Percentiles rank a stretch among this genome's conserved stretches.
Evolutionary conservation across 2,113 vertebrate species (phyloP).

Genomic region (Scomber scombrus): DNA sequence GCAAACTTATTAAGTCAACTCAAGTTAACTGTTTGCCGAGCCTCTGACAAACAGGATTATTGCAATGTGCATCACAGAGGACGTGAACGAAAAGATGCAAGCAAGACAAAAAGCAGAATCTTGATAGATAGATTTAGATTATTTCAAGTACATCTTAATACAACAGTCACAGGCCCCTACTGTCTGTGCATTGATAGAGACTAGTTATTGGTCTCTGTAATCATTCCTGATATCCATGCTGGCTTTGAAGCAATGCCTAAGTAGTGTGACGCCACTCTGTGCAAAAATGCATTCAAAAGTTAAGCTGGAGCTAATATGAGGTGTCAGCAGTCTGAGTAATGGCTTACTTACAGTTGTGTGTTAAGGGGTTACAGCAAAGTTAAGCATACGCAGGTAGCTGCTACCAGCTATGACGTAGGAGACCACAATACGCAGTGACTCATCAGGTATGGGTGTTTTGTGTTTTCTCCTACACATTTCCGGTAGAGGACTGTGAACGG

Average conservation of each 20-base stretch:
- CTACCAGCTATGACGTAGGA: too few species aligned
- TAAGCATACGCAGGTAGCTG: background rate
- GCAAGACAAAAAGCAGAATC: background rate
- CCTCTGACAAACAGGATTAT: slow-evolving; percentile 41
- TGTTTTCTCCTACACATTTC: background rate
- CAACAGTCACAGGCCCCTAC: too few species aligned
- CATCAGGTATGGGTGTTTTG: background rate
- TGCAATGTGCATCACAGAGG: slow-evolving; percentile 8
- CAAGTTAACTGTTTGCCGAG: slow-evolving; percentile 58
- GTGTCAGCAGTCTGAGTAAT: too few species aligned
- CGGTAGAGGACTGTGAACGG: background rate
- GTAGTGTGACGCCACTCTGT: too few species aligned
- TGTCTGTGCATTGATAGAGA: background rate
- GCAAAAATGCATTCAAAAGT: too few species aligned
- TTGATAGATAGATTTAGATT: too few species aligned
- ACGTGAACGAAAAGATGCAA: slow-evolving; percentile 1
- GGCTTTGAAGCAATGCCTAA: too few species aligned
- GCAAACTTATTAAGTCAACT: slow-evolving; percentile 73
- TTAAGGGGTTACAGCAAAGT: background rate
- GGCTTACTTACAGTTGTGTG: background rate
- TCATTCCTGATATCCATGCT: too few species aligned
- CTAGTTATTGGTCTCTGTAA: background rate
- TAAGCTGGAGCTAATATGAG: too few species aligned
- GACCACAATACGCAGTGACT: too few species aligned
- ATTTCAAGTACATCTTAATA: too few species aligned